phyloP scores from a whole-genome alignment of 92 coral and sea anemone genomes.

The Siderastrea siderea region DNA sequence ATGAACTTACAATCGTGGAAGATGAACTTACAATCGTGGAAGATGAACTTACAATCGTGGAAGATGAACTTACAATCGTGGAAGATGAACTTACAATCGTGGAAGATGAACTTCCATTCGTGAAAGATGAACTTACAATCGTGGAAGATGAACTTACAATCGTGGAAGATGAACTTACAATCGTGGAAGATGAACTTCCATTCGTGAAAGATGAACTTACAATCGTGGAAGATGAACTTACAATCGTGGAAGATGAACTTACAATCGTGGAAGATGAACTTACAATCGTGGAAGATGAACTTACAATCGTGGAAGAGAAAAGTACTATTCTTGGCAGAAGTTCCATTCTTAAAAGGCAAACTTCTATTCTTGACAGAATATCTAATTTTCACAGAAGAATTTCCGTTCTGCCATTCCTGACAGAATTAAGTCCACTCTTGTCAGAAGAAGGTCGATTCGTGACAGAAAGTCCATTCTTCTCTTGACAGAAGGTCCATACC shows the following conservation, averaged over 20 bases:
- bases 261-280: not conserved
- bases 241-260: not conserved
- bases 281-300: not conserved
- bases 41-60: not conserved
- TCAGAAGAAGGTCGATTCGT: not conserved
- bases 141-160: not conserved
- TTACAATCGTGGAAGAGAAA: not conserved
- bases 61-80: not conserved
- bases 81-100: not conserved
- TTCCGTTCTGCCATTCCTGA: not conserved
- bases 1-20: too few species aligned
- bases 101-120: not conserved
- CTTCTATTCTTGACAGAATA: not conserved
- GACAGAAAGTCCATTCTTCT: not conserved
- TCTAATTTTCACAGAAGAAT: not conserved
- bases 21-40: not conserved
- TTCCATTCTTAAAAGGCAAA: not conserved
- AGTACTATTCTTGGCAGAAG: not conserved
- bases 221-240: not conserved
- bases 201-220: not conserved
- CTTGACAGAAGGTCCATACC: not conserved
- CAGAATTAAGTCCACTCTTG: not conserved
- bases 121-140: not conserved
- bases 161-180: not conserved
- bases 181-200: not conserved